Evolutionary conservation across 1,140 invertebrate genomes (phyloP).

Genomic region (Andrena cerasifolii): DNA sequence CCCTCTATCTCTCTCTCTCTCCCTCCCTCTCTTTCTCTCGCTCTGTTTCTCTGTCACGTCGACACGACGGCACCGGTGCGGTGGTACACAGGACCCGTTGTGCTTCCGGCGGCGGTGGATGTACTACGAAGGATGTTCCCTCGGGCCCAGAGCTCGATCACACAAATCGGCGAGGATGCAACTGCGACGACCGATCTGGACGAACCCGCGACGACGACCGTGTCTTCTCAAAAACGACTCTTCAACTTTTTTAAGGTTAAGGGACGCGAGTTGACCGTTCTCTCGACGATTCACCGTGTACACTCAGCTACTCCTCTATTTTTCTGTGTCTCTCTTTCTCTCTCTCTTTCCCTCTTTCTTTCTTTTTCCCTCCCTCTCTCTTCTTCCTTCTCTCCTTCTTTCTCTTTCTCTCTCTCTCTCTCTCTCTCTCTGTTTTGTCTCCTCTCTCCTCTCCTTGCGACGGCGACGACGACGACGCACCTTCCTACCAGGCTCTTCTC

Average conservation of each 20-base stretch:
- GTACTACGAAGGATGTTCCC: constrained; percentile 9
- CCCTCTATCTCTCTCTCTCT: too few relatives aligned
- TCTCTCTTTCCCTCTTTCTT: background rate
- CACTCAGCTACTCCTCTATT: constrained; percentile 38
- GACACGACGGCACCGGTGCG: constrained; percentile 41
- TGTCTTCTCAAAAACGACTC: constrained; percentile 67
- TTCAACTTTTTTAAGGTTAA: constrained; percentile 63
- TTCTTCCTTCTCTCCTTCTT: constrained; percentile 21
- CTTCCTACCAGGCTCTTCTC: constrained; percentile 64
- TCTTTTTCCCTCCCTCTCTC: constrained; percentile 18
- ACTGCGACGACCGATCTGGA: constrained; percentile 45
- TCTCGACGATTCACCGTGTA: constrained; percentile 51
- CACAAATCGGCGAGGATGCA: constrained; percentile 57
- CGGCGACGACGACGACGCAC: constrained; percentile 58
- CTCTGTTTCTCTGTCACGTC: constrained; percentile 51
- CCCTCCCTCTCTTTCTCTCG: too few relatives aligned
- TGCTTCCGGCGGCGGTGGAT: constrained; percentile 56
- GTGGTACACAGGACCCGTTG: constrained; percentile 49
- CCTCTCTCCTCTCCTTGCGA: constrained; percentile 21
- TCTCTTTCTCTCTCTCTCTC: constrained; percentile 27
- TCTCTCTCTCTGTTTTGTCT: background rate
- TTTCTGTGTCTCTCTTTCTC: constrained; percentile 26
- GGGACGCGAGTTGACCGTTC: constrained; percentile 59
- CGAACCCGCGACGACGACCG: constrained; percentile 41
- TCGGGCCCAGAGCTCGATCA: constrained; percentile 53